Percentiles rank a stretch among this genome's conserved stretches.
Conservation (phyloP, 2,797 vertebrate genomes). For the Bufotes viridis region DNA sequence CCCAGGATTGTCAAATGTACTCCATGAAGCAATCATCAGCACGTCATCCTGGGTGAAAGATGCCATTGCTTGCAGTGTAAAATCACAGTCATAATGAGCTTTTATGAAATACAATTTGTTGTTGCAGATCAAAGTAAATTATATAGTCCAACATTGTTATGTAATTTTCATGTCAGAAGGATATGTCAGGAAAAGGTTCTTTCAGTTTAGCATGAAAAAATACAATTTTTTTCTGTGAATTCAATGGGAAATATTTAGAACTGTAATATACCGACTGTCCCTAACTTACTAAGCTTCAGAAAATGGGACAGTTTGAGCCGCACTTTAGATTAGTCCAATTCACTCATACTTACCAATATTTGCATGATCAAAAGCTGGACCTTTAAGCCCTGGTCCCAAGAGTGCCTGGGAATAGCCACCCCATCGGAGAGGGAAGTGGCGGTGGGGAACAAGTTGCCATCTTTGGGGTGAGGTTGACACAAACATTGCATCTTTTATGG, state of each 20-base stretch:
- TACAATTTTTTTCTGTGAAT: background rate
- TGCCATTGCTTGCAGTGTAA: background rate
- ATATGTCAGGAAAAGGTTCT: background rate
- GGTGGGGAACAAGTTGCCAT: too few relatives aligned
- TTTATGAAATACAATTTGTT: background rate
- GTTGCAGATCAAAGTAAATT: background rate
- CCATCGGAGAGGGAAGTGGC: too few relatives aligned
- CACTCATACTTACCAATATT: too few relatives aligned
- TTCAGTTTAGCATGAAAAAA: background rate
- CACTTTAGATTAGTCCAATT: too few relatives aligned
- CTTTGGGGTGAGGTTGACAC: too few relatives aligned
- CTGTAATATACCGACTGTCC: background rate
- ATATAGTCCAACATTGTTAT: background rate
- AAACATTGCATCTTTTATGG: too few relatives aligned
- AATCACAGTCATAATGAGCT: background rate
- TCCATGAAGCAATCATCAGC: constrained; percentile 1
- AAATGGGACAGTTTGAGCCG: too few relatives aligned
- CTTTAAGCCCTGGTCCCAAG: too few relatives aligned
- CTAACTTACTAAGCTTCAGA: too few relatives aligned
- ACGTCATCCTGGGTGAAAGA: constrained; percentile 17
- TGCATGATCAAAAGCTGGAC: too few relatives aligned
- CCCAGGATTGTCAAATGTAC: background rate
- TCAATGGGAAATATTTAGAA: background rate
- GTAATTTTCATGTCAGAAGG: background rate
- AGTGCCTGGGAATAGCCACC: too few relatives aligned